Evolutionary conservation across 2,888 invertebrate genomes (phyloP).

Genomic region (Pilophorus perplexus): DNA sequence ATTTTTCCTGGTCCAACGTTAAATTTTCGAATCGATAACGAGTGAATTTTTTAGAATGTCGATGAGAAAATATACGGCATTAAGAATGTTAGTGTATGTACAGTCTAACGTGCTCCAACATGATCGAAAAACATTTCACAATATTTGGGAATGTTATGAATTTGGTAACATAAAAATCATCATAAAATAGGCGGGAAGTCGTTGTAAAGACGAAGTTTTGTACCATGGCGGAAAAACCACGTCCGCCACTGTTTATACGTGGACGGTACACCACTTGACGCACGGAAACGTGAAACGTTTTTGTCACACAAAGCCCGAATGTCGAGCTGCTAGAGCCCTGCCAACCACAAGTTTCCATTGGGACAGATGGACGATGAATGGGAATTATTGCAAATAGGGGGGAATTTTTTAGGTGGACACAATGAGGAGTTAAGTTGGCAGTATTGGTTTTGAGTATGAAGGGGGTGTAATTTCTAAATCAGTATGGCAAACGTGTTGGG

Average conservation of each 20-base stretch:
- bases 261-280: neutral
- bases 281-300: neutral
- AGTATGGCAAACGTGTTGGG: too few species aligned
- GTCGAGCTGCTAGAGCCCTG: conserved; percentile 27
- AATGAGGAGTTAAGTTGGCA: too few species aligned
- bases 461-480: too few species aligned
- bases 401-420: neutral
- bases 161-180: conserved; percentile 33
- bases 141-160: conserved; percentile 23
- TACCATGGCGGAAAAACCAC: neutral
- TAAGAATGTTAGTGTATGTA: neutral
- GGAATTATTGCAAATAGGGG: neutral
- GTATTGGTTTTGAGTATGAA: too few species aligned
- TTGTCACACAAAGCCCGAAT: neutral
- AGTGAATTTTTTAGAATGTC: neutral
- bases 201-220: conserved; percentile 8
- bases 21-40: neutral
- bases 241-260: neutral
- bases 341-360: conserved; percentile 18
- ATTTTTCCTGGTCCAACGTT: neutral
- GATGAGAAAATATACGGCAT: too few species aligned
- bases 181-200: conserved; percentile 18
- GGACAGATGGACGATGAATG: neutral
- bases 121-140: neutral
- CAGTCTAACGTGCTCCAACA: neutral